Percentiles rank a stretch among this genome's conserved stretches.
These are phyloP conservation scores for Temnothorax nylanderi DNA, from an alignment of 1,140 invertebrate species.

Conservation along the genomic window DNA sequence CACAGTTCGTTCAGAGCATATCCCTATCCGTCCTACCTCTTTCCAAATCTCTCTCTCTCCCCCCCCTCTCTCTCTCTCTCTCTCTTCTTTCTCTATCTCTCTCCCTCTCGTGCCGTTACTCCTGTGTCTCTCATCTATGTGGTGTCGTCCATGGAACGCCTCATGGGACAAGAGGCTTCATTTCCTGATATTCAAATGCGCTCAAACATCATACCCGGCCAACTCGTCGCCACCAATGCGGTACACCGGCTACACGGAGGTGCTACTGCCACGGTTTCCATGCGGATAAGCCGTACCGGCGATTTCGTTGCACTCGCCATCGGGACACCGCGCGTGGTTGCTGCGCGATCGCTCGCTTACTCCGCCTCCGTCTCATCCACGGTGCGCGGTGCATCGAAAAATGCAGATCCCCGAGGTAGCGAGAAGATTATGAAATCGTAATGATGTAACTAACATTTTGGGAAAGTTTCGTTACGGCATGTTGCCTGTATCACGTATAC, in stretches of 20 bases:
- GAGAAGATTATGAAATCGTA: slow-evolving; percentile 76
- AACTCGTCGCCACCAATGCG: slow-evolving; percentile 31
- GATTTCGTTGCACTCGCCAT: slow-evolving; percentile 47
- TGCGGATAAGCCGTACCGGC: slow-evolving; percentile 71
- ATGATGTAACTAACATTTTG: slow-evolving; percentile 3
- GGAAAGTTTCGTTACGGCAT: neutral
- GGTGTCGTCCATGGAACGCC: slow-evolving; percentile 46
- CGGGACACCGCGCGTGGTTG: neutral
- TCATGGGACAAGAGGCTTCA: slow-evolving; percentile 81
- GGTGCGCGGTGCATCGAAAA: neutral
- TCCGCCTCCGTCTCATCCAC: neutral
- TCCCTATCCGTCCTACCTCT: slow-evolving; percentile 38
- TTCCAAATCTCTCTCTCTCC: slow-evolving; percentile 13
- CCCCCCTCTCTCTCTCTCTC: neutral
- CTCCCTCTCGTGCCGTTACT: slow-evolving; percentile 28
- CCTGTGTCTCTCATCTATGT: slow-evolving; percentile 19
- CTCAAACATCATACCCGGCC: slow-evolving; percentile 81
- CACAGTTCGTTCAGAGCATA: slow-evolving; percentile 49
- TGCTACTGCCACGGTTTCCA: slow-evolving; percentile 69
- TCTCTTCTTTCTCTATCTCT: neutral
- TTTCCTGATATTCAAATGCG: slow-evolving; percentile 85
- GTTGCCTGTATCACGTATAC: neutral
- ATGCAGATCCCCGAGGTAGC: neutral
- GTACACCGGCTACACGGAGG: slow-evolving; percentile 51
- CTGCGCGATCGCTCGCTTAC: neutral